Evolutionary conservation across 2,113 vertebrate genomes (phyloP).

Genomic region (Phainopepla nitens): DNA sequence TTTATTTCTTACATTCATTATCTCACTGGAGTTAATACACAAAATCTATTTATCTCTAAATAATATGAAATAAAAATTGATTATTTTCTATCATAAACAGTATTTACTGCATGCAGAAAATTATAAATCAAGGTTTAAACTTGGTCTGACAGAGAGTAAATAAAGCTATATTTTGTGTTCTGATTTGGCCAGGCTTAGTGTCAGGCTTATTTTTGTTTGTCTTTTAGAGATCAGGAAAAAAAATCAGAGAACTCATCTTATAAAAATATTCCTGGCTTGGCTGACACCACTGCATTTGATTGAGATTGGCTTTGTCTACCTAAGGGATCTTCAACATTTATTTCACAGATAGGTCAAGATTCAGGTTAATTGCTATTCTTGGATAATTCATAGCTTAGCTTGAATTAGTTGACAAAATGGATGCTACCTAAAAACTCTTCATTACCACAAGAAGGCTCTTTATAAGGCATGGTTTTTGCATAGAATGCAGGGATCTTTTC

Average conservation of each 20-base stretch:
- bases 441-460: background rate
- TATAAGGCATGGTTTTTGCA: accelerated
- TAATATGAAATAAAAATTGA: background rate
- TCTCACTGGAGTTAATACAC: background rate
- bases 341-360: background rate
- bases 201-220: background rate
- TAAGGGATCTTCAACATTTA: background rate
- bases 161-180: background rate
- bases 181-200: background rate
- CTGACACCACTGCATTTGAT: background rate
- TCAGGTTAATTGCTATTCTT: background rate
- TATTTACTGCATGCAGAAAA: background rate
- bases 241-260: background rate
- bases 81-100: background rate
- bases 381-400: background rate
- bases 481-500: background rate
- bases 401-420: background rate
- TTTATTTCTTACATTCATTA: background rate
- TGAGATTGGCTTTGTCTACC: background rate
- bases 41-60: background rate
- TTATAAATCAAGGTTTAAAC: background rate
- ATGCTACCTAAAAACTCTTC: background rate
- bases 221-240: background rate
- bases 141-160: background rate
- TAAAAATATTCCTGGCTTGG: background rate